phyloP scores from a whole-genome alignment of 2,113 vertebrate genomes.

The Climacteris rufus region DNA sequence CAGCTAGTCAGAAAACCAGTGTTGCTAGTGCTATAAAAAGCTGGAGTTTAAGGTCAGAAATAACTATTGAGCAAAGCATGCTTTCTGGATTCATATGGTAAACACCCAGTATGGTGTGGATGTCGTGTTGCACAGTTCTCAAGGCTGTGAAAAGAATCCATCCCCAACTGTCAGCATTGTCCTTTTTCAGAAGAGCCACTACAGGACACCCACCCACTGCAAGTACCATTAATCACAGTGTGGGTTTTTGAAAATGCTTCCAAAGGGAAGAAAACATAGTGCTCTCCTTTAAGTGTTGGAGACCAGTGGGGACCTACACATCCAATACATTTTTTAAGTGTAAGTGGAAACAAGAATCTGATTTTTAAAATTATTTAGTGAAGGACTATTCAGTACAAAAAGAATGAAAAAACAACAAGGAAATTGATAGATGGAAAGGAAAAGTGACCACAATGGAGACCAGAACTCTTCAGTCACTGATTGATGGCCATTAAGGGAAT shows the following conservation, averaged over 20 bases:
- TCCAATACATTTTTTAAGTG: fast-evolving
- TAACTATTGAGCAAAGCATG: neutral
- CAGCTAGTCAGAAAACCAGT: neutral
- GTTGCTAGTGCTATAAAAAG: neutral
- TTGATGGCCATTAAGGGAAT: neutral
- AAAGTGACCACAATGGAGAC: neutral
- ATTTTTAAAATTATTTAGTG: neutral
- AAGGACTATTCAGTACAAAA: neutral
- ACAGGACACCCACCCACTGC: neutral
- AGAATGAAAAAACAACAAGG: neutral
- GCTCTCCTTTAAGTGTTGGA: neutral
- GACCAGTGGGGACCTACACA: neutral
- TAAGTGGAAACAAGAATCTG: neutral
- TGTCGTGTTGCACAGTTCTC: fast-evolving
- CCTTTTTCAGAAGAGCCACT: neutral
- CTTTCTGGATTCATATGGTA: neutral
- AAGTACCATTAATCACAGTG: neutral
- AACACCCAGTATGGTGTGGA: neutral
- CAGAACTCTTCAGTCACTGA: neutral
- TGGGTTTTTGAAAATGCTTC: neutral
- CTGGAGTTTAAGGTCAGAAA: neutral
- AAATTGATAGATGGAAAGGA: neutral
- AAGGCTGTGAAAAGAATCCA: neutral
- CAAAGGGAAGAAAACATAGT: neutral
- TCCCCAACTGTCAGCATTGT: fast-evolving